Base-by-base conservation (phyloP, 2,797 vertebrate genomes). In the Sebastes minor region DNA sequence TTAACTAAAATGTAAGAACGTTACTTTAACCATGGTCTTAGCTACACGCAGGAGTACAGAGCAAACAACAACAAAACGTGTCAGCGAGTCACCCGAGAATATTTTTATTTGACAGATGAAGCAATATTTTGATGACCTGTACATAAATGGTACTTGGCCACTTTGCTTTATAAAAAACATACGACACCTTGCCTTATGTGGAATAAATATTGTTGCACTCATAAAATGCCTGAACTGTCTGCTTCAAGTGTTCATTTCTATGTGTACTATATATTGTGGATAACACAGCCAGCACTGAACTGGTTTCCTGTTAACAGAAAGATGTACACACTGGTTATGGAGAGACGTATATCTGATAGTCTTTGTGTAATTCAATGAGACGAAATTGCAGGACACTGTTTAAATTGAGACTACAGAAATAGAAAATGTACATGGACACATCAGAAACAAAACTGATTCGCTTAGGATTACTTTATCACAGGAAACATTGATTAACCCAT, bases 81-180 rank as follows among this genome's bases (percentile, higher is more conserved):
- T 83, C 76, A 87, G 52, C 59, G 63, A 53, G n/a, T 74, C 75
- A 83, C 76, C 81, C 76, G 74, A 94, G 61, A 88, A 85, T 94
- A 94, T 94, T 95, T 95, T 93, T 95, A 91, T 89, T 92, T 90
- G 88, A 90, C 78, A 91, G 82, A 92, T 76, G 81, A 89, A 93
- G 93, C 80, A 92, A 92, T 96, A 95, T 95, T 96, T 96, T 96
- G 89, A 90, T 75, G 76, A 89, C 71, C 76, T 94, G 89, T 92
- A 95, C 75, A 88, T 92, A 92, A 74, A 79, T 35, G 56, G 27
- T 82, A 77, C 74, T 83, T 64, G 28, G 60, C 63, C 55, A 71
- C 83, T 84, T 89, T 73, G 82, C 88, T 92, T 92, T 88, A 35
- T 12, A 35, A 35, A 35, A 59, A 85, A 71, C 90, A 79, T 32